A percentile compares a stretch with the other conserved stretches of the same genome.
Evolutionary conservation across 2,797 vertebrate species (phyloP).

Genomic region (Gobionotothen gibberifrons): DNA sequence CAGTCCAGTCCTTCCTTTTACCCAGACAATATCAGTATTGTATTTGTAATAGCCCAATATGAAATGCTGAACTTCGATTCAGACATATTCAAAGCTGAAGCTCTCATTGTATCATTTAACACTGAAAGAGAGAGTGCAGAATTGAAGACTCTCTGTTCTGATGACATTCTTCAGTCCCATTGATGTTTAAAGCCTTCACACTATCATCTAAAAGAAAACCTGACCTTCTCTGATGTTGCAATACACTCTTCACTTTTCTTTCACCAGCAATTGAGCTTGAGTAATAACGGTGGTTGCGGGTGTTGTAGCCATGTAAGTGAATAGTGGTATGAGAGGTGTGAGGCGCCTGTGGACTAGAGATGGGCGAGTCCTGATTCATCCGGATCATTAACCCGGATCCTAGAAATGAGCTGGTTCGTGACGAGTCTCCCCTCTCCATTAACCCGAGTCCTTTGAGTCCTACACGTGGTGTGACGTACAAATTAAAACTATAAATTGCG

Average conservation of each 20-base stretch:
- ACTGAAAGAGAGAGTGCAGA: background rate
- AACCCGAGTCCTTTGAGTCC: no score
- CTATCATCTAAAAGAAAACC: background rate
- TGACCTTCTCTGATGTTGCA: constrained; percentile 18
- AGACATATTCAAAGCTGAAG: constrained; percentile 5
- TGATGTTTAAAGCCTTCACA: constrained; percentile 14
- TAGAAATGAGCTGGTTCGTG: no score
- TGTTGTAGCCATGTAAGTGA: constrained; percentile 4
- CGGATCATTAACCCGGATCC: no score
- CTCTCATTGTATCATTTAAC: background rate
- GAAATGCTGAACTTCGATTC: constrained; percentile 12
- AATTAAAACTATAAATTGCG: no score
- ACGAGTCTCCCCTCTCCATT: no score
- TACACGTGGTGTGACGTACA: no score
- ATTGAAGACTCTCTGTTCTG: background rate
- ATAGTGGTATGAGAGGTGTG: background rate
- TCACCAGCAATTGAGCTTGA: constrained; percentile 6
- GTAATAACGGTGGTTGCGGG: constrained; percentile 12
- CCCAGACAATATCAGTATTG: background rate
- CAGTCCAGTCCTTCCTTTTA: constrained; percentile 6
- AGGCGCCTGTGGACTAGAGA: background rate
- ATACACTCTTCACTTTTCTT: constrained; percentile 8
- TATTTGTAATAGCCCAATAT: constrained; percentile 4
- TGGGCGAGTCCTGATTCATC: no score
- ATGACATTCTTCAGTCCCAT: constrained; percentile 2